phyloP scores from a whole-genome alignment of 2,113 vertebrate species.

The Dromiciops gliroides region DNA sequence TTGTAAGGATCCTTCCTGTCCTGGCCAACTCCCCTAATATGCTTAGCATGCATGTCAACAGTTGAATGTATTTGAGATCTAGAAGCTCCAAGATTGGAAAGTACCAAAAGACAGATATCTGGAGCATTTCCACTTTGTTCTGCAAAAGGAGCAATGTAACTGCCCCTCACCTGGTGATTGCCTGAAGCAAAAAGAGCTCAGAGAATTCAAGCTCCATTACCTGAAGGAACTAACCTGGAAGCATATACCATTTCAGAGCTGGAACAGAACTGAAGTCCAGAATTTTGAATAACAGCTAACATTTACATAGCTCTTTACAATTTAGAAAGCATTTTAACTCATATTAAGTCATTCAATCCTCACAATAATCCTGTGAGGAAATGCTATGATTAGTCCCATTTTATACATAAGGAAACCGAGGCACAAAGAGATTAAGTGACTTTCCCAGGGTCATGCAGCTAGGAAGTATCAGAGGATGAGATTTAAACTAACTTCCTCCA shows the following conservation, averaged over 20 bases:
- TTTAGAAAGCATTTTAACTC: neutral
- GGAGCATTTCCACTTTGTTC: neutral
- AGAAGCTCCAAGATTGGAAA: neutral
- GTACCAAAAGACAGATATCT: neutral
- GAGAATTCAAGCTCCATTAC: neutral
- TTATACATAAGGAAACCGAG: neutral
- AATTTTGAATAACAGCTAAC: neutral
- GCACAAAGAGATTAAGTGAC: neutral
- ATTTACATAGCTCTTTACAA: neutral
- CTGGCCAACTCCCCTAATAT: neutral
- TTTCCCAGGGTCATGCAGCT: neutral
- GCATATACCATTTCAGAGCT: neutral
- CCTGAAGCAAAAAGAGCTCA: neutral
- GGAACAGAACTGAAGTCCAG: neutral
- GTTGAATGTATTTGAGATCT: neutral
- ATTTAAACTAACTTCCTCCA: neutral
- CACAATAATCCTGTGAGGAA: neutral
- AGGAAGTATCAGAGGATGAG: neutral
- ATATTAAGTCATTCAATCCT: neutral
- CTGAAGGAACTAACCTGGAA: neutral
- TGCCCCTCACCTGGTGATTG: neutral
- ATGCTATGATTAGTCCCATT: neutral
- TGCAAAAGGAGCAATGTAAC: neutral
- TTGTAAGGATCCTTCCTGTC: neutral
- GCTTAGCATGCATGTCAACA: neutral